Base-by-base conservation (phyloP, 2,113 vertebrate genomes). In the Microtus richardsoni region DNA sequence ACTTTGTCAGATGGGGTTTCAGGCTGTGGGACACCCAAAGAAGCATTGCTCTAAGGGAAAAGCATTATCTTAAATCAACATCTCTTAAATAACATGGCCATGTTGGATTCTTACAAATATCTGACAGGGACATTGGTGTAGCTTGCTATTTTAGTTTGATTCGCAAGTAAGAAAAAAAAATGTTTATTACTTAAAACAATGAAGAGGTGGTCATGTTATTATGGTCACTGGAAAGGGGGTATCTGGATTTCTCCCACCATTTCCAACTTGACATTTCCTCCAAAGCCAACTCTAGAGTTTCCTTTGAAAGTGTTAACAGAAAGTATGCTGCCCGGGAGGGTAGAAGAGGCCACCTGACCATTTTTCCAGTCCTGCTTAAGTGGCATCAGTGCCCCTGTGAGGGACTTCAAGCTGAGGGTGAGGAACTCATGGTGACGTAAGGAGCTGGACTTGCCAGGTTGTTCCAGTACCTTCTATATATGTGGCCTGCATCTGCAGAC, bases 221-320 rank as follows among this genome's bases (percentile, higher is more conserved):
- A 58, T 41, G 33, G 28, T 21, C 54, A 58, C 8, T 26, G 12
- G 70, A 82, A 64, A 58, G 1, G 6, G n/a, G 5, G 21, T 12
- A 39, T 66, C 4, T 19, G 21, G 60, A 28, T 17, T 78, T 78
- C 91, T 66, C 21, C 88, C 16, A 79, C n/a, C 39, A 60, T 77
- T 93, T 30, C 85, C 58, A 83, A 60, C 68, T 79, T 66, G 36
- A 60, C 80, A 94, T 75, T 91, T 70, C n/a, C 73, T 92, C 83
- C 82, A 88, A 17, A 87, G 54, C 16, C 47, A 77, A 21, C 12
- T 49, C 28, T 9, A 58, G 49, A 66, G 26, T 92, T 94, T 60
- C 33, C 88, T 95, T 85, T 71, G 75, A 87, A 87, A 84, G 6
- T 24, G 1, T 41, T 36, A 71, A 66, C n/a, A 36, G 79, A 89